These are phyloP conservation scores for Azemiops feae DNA, from an alignment of 2,113 vertebrate species.

Conservation along the genomic window DNA sequence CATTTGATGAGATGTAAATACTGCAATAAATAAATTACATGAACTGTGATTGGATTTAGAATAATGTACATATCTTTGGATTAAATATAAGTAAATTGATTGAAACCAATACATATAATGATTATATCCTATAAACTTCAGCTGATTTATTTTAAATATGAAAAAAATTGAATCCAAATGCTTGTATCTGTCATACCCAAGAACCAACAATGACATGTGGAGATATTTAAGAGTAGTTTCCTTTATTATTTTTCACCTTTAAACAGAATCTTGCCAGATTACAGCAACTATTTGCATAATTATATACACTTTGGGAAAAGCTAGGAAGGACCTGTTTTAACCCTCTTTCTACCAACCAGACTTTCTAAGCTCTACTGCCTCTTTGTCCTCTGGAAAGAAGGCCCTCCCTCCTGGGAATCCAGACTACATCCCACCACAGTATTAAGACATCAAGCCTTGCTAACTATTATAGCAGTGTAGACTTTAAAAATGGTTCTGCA, in stretches of 20 bases:
- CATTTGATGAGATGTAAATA: background rate
- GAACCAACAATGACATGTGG: background rate
- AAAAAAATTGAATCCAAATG: too few species aligned
- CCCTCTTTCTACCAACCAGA: too few species aligned
- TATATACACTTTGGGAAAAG: too few species aligned
- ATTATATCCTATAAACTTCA: background rate
- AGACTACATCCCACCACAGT: background rate
- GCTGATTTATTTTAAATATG: background rate
- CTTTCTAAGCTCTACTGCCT: too few species aligned
- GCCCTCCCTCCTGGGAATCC: too few species aligned
- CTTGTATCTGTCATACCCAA: background rate
- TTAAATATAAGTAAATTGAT: too few species aligned
- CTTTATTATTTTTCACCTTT: background rate
- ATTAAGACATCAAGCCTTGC: background rate
- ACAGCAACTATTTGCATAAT: too few species aligned
- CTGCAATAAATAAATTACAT: background rate
- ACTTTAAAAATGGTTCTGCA: background rate
- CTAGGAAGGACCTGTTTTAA: too few species aligned
- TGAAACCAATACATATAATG: too few species aligned
- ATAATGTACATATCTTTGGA: background rate
- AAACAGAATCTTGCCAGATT: too few species aligned
- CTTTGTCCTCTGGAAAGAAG: too few species aligned
- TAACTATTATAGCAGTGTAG: background rate
- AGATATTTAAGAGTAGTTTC: background rate
- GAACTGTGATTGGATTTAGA: background rate